Base-by-base conservation (phyloP, 2,888 invertebrate genomes). In the Nasonovia ribisnigri region DNA sequence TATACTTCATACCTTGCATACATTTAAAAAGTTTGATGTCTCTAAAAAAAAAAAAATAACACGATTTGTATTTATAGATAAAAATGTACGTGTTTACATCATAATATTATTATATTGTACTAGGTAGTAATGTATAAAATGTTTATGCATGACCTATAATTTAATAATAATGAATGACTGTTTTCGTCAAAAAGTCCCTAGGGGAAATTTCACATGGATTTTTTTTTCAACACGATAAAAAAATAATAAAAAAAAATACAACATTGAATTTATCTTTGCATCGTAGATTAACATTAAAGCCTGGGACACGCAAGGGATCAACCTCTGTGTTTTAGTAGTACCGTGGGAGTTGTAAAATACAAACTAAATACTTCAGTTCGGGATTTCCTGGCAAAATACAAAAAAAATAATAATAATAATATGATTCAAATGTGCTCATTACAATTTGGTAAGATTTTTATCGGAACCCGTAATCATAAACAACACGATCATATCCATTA, bases 331-430 rank as follows among this genome's bases (percentile, higher is more conserved):
- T 92, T 91, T 92, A 92, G 92, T 92, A 87, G 92, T 46, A 92
- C 26, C 92, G 26, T 87, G 92, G 92, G 92, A 92, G 87, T 60
- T 92, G 86, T 92, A 92, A 92, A 92, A 87, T 92, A 60, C 26
- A 92, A 92, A 92, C 92, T 92, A 92, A 92, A 92, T 92, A 92
- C 92, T 92, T 92, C 92, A 92, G 87, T 87, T 87, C 86, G 24
- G 60, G 46, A 60, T 87, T 48, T 46, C 13, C 36, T 29, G 57
- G 48, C 3, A 67, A 67, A 67, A 46, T 48, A 87, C 43, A 36
- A 90, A 46, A 90, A 67, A 90, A 90, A 46, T 43, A 84, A 86
- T 29, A 46, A 46, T 6, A 60, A 24, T 26, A 54, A 46, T 36
- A 86, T 26, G 54, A 91, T 57, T 48, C 84, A 46, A 84, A 84